Evolutionary conservation across 2,113 vertebrate species (phyloP).

Genomic region (Myotis yumanensis): DNA sequence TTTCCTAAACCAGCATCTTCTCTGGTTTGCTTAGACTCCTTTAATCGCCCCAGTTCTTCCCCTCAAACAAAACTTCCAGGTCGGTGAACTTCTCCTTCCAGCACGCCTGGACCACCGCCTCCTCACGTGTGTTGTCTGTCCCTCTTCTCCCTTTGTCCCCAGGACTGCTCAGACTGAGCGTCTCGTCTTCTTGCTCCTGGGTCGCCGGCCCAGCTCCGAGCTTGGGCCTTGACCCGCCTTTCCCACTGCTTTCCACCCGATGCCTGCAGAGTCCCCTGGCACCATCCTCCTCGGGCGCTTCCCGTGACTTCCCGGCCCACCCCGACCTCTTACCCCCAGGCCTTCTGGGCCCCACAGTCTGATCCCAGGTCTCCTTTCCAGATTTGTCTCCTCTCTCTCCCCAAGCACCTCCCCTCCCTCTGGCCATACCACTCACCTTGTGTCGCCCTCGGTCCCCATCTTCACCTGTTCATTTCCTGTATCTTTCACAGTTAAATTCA

Average conservation of each 20-base stretch:
- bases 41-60: neutral
- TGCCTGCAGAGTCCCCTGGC: neutral
- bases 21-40: neutral
- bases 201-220: neutral
- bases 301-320: neutral
- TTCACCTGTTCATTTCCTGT: neutral
- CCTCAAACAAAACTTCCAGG: neutral
- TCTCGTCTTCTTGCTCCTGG: neutral
- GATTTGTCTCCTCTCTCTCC: neutral
- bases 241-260: neutral
- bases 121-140: fast-evolving
- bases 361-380: neutral
- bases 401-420: neutral
- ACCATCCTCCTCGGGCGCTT: neutral
- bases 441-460: neutral
- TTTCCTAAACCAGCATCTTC: neutral
- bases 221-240: neutral
- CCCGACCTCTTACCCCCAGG: neutral
- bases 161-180: too few relatives aligned
- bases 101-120: neutral
- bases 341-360: neutral
- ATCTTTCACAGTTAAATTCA: neutral
- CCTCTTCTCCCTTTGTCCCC: too few relatives aligned
- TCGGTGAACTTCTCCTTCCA: neutral
- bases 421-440: neutral